Evolutionary conservation across 2,888 invertebrate genomes (phyloP), one percentile per base, ranked within the genome.

Genomic region (Stramonita haemastoma): DNA sequence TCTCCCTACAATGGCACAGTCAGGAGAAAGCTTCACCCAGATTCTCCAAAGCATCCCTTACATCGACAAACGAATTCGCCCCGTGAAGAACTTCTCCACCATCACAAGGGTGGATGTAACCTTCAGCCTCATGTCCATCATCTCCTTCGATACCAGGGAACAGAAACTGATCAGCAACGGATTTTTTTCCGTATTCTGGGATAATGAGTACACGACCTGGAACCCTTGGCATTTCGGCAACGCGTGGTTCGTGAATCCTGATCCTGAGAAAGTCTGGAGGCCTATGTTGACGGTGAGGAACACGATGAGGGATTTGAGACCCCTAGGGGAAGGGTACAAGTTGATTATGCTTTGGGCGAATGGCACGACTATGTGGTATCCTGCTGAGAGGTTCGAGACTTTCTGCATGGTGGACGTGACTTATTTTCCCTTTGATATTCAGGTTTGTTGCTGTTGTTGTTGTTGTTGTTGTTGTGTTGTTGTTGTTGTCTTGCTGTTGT

Each of bases 101-200:
- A 29, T 29, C 79, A 88, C 81, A 15, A 11, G 19, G 13, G 87
- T 88, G 13, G 8, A 0, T 6, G 87, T 88, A 8, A 32, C 79
- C 26, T 81, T 88, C 87, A 17, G 81, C 87, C 87, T 88, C 57
- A 79, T 81, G 87, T 79, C 87, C 79, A 88, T 88, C 87, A 88
- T 79, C 87, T 4, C 19, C 0, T 81, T 81, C 34, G 87, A 88
- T 57, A 88, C 81, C 26, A 81, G 57, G 17, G 57, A 46, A 29
- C 87, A 88, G 81, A 88, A 60, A 19, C 87, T 88, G 60, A 32
- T n/a, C 26, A 88, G 87, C 36, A 81, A 60, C 87, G 87, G 87
- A 0, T 88, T 81, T 81, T 22, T 88, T 34, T 32, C 29, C 46
- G 87, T 88, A 11, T 0, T 13, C 8, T 88, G 87, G 87, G 8